A percentile compares a stretch with the other conserved stretches of the same genome.
Evolutionary conservation across 2,888 invertebrate species (phyloP).

Genomic region (Caenorhabditis afra): DNA sequence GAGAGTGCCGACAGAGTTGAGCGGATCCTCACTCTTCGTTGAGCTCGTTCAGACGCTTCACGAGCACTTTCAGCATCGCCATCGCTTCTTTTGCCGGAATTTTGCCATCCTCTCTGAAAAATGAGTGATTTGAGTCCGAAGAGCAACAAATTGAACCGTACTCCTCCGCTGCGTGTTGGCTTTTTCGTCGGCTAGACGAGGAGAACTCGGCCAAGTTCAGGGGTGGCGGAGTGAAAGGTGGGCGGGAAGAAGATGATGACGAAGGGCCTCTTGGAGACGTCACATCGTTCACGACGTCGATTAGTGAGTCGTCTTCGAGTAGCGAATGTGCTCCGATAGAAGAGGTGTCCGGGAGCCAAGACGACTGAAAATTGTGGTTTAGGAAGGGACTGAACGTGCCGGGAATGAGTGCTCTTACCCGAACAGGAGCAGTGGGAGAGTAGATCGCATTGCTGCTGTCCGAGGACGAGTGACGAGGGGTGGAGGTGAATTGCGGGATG

Average conservation of each 20-base stretch:
- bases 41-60: slow-evolving; percentile 24
- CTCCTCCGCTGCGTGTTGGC: slow-evolving; percentile 25
- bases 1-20: background rate
- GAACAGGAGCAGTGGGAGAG: slow-evolving; percentile 32
- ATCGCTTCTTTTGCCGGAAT: slow-evolving; percentile 43
- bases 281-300: slow-evolving; percentile 52
- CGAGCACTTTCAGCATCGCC: slow-evolving; percentile 30
- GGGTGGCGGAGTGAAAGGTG: slow-evolving; percentile 32
- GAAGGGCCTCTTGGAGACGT: slow-evolving; percentile 19
- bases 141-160: too few relatives aligned
- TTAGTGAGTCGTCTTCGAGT: slow-evolving; percentile 40
- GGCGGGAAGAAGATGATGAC: too few relatives aligned
- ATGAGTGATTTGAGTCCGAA: background rate
- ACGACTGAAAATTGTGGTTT: slow-evolving; percentile 43
- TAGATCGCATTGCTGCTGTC: slow-evolving; percentile 16
- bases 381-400: background rate
- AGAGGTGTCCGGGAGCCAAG: slow-evolving; percentile 47
- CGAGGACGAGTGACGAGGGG: slow-evolving; percentile 16
- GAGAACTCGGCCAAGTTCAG: background rate
- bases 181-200: too few relatives aligned
- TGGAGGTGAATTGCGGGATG: slow-evolving; percentile 15
- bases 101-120: slow-evolving; percentile 30
- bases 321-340: slow-evolving; percentile 8
- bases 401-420: background rate
- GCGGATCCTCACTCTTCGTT: slow-evolving; percentile 13